Evolutionary conservation across 2,888 invertebrate genomes (phyloP).

Genomic region (Hypsopygia costalis): DNA sequence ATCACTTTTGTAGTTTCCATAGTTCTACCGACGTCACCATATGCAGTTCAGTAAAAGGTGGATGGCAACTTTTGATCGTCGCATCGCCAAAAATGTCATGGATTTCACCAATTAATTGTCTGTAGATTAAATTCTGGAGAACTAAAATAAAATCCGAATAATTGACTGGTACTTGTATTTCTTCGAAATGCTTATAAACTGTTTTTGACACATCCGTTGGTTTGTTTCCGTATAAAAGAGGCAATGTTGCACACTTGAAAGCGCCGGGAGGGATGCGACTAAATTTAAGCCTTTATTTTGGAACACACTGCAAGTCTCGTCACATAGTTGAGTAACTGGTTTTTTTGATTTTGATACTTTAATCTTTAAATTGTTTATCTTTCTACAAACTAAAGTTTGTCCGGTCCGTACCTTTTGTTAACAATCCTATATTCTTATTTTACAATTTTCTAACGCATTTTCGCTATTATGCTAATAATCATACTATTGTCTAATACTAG

Average conservation of each 20-base stretch:
- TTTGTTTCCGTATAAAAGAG: constrained; percentile 7
- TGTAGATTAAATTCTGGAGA: constrained; percentile 5
- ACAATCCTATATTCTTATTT: too few relatives aligned
- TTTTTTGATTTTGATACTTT: too few relatives aligned
- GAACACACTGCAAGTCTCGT: too few relatives aligned
- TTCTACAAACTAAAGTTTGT: too few relatives aligned
- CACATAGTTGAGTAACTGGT: too few relatives aligned
- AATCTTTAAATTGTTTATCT: too few relatives aligned
- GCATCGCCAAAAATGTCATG: constrained; percentile 12
- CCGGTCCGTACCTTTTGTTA: too few relatives aligned
- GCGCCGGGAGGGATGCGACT: constrained; percentile 1
- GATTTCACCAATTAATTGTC: constrained; percentile 9
- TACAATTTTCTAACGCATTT: too few relatives aligned
- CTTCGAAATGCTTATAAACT: not conserved
- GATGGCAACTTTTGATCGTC: constrained; percentile 13
- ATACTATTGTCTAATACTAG: too few relatives aligned
- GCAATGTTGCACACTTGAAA: constrained; percentile 10
- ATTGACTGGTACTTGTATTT: constrained; percentile 2
- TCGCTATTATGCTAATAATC: too few relatives aligned
- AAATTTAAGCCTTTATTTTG: constrained; percentile 3
- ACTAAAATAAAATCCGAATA: too few relatives aligned
- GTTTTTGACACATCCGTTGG: constrained; percentile 7
- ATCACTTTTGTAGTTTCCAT: constrained; percentile 12
- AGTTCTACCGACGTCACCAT: constrained; percentile 13
- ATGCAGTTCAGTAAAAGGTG: constrained; percentile 13